Percentiles rank a stretch among this genome's conserved stretches.
Evolutionary conservation across 2,797 vertebrate species (phyloP).

Genomic region (Toxotes lorentzi): DNA sequence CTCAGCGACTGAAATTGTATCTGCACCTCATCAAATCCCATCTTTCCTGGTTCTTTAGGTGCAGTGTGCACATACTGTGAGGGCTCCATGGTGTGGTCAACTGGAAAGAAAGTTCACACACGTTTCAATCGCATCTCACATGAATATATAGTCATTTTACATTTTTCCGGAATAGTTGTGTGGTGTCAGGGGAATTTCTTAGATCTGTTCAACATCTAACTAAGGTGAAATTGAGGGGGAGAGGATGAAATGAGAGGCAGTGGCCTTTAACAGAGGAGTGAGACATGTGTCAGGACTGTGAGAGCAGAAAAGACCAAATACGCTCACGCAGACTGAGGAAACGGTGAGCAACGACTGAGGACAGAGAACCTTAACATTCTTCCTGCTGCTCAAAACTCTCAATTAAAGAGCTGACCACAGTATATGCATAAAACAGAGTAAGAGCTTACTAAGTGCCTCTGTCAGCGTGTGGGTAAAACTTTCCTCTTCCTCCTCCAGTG

Average conservation of each 20-base stretch:
- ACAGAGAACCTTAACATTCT: neutral
- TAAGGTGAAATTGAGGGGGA: constrained; percentile 29
- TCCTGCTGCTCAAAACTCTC: neutral
- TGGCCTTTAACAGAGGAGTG: constrained; percentile 59
- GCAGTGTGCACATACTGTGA: constrained; percentile 82
- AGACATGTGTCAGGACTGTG: constrained; percentile 69
- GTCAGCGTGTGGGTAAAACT: constrained; percentile 85
- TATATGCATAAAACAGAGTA: neutral
- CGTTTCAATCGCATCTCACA: constrained; percentile 1
- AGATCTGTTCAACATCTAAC: constrained; percentile 17
- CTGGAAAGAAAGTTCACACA: constrained; percentile 70
- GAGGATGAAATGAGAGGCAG: constrained; percentile 33
- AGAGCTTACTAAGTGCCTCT: constrained; percentile 89
- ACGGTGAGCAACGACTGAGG: neutral
- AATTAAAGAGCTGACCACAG: neutral
- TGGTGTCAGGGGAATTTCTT: constrained; percentile 20
- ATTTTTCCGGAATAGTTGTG: neutral
- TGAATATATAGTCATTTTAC: neutral
- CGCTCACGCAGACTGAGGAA: constrained; percentile 29
- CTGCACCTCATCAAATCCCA: constrained; percentile 90
- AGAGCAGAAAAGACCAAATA: constrained; percentile 54
- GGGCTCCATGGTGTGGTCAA: constrained; percentile 84
- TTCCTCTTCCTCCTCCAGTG: constrained; percentile 87
- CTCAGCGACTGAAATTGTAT: neutral
- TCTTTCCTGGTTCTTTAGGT: constrained; percentile 84